Evolutionary conservation across 1,140 invertebrate species (phyloP), one percentile per base, ranked within the genome.

Genomic region (Drosophila melanica): DNA sequence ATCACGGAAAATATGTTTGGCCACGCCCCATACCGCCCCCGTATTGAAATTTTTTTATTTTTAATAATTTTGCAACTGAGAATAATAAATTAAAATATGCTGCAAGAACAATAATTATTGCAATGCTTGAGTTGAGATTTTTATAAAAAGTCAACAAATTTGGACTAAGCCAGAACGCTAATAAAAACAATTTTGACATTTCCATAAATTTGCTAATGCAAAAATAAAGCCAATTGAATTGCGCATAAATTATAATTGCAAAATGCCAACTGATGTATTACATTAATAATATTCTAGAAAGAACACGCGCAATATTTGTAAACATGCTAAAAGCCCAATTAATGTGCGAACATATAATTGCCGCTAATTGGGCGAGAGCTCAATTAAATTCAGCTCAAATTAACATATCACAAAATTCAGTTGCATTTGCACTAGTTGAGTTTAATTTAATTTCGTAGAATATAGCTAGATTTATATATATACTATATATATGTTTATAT

Each of bases 291-390:
- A 68, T 60, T 59, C 53, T 50, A 39, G 41, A 8, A 50, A 50
- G 50, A 69, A 86, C 78, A 87, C 53, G 76, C 53, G 59, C 59
- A 82, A 82, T 79, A 82, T 76, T 76, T 84, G 77, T 84, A 76
- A 84, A 84, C 80, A 82, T 76, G 81, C 54, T 41, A 50, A 57
- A 54, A 47, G 27, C 27, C 12, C 50, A 39, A 39, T 37, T 62
- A 54, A 23, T 62, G 35, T 18, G 18, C 23, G 14, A 3, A 55
- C 20, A 9, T 35, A 35, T 35, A 16, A 63, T 63, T 57, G 53
- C 50, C 39, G 16, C 50, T 45, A 65, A 65, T 54, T 54, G 14
- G 6, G 39, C 18, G 12, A 35, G 35, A 53, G 44, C 58, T 51
- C 41, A 14, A 59, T 60, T 60, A 70, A 67, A 44, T 67, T 33